Evolutionary conservation across 2,113 vertebrate species (phyloP).

Genomic region (Eudorcas thomsonii): DNA sequence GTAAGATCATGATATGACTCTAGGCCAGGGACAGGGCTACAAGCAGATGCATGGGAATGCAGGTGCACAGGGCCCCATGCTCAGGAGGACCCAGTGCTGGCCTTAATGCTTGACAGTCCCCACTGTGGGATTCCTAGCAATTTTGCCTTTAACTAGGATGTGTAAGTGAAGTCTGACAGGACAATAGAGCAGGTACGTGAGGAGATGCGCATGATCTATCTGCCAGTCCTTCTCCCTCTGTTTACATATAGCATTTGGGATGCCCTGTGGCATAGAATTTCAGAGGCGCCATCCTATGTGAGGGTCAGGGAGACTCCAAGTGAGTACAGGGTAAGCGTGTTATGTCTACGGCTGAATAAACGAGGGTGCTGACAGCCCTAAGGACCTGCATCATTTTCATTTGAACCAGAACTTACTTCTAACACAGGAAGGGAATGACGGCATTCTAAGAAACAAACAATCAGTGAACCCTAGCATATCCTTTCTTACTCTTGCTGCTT

Average conservation of each 20-base stretch:
- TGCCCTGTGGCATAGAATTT: not conserved
- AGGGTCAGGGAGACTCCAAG: not conserved
- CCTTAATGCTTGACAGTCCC: not conserved
- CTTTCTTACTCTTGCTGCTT: not conserved
- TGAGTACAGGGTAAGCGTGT: not conserved
- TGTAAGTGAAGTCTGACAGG: not conserved
- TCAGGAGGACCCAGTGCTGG: not conserved
- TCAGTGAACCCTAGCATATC: not conserved
- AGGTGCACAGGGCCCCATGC: not conserved
- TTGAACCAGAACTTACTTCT: conserved; percentile 31
- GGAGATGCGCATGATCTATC: fast-evolving
- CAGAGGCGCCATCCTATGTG: not conserved
- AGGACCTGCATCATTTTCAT: not conserved
- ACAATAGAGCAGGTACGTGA: not conserved
- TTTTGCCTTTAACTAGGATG: not conserved
- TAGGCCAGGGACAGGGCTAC: not conserved
- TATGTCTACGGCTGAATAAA: not conserved
- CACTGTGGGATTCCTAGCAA: not conserved
- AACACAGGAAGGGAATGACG: not conserved
- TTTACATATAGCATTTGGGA: not conserved
- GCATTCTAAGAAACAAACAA: conserved; percentile 10
- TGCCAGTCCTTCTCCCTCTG: fast-evolving
- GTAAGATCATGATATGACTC: not conserved
- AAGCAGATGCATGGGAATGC: too few species aligned
- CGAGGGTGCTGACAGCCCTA: not conserved